phyloP scores from a whole-genome alignment of 1,140 invertebrate genomes.

The Charaxes varanes region DNA sequence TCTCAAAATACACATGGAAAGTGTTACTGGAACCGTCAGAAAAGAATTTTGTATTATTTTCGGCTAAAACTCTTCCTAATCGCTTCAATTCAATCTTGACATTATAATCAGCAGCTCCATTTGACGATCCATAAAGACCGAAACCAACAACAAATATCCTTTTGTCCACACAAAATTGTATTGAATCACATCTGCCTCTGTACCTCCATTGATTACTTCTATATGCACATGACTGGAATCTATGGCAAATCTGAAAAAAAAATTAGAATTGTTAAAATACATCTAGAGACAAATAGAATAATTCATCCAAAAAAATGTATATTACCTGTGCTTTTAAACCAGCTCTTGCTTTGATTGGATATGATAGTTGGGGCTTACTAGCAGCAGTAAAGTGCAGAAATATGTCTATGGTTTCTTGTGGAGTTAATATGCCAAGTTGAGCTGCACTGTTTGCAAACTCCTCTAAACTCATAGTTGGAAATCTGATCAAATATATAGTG shows the following conservation, averaged over 20 bases:
- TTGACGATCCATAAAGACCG: conserved; percentile 93
- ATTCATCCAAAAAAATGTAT: conserved; percentile 6
- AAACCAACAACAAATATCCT: conserved; percentile 95
- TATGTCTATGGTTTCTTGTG: conserved; percentile 93
- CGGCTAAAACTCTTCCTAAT: conserved; percentile 87
- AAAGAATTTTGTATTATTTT: conserved; percentile 94
- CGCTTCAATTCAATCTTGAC: conserved; percentile 93
- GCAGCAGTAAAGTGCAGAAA: conserved; percentile 92
- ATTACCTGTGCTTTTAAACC: conserved; percentile 91
- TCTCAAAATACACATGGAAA: conserved; percentile 94
- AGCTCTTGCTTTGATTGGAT: conserved; percentile 85
- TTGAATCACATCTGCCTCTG: conserved; percentile 91
- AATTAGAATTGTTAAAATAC: conserved; percentile 14
- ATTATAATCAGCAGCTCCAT: conserved; percentile 92
- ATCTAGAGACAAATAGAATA: conserved; percentile 7
- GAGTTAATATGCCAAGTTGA: conserved; percentile 89
- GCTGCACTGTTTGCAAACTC: conserved; percentile 94
- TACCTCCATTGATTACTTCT: conserved; percentile 97
- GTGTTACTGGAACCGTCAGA: conserved; percentile 95
- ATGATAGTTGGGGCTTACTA: conserved; percentile 87
- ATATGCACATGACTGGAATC: conserved; percentile 97
- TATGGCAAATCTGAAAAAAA: conserved; percentile 85
- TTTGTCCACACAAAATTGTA: conserved; percentile 94
- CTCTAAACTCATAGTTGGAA: conserved; percentile 92
- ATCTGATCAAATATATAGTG: conserved; percentile 88